These are phyloP conservation scores for Platyura marginata DNA, from an alignment of 1,140 invertebrate genomes.

Conservation along the genomic window DNA sequence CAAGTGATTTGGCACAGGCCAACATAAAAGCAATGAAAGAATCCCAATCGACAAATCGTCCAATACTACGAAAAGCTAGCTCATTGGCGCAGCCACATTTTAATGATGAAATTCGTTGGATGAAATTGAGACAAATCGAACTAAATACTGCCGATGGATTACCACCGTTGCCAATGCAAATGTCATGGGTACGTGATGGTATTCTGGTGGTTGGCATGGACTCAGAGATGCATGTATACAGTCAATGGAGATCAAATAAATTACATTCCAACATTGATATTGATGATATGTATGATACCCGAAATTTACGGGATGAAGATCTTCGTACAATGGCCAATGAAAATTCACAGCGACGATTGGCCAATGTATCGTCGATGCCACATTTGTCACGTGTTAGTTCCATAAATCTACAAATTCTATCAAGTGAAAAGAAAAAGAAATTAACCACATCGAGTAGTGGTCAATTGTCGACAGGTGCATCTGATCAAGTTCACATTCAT, in stretches of 20 bases:
- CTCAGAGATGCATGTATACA: constrained; percentile 98
- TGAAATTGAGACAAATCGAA: constrained; percentile 82
- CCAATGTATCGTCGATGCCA: constrained; percentile 56
- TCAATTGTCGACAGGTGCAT: not conserved
- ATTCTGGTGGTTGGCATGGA: constrained; percentile 98
- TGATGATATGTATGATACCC: constrained; percentile 32
- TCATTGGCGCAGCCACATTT: constrained; percentile 68
- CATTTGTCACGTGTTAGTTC: constrained; percentile 63
- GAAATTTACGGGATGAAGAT: constrained; percentile 65
- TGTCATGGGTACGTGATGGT: constrained; percentile 95
- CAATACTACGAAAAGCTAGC: constrained; percentile 69
- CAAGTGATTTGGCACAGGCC: constrained; percentile 75
- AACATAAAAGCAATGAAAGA: constrained; percentile 77
- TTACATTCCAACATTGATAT: constrained; percentile 19
- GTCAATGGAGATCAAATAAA: constrained; percentile 74
- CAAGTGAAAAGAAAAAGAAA: constrained; percentile 37
- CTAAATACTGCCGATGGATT: constrained; percentile 87
- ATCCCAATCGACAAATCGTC: constrained; percentile 56
- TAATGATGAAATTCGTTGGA: constrained; percentile 83
- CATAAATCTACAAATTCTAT: constrained; percentile 59
- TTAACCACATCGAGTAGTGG: not conserved
- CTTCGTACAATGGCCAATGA: constrained; percentile 52
- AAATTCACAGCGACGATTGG: constrained; percentile 41
- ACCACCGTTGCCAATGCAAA: constrained; percentile 91
- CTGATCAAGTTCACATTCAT: constrained; percentile 11